Evolutionary conservation across 2,797 vertebrate species (phyloP).

Genomic region (Forpus xanthops): DNA sequence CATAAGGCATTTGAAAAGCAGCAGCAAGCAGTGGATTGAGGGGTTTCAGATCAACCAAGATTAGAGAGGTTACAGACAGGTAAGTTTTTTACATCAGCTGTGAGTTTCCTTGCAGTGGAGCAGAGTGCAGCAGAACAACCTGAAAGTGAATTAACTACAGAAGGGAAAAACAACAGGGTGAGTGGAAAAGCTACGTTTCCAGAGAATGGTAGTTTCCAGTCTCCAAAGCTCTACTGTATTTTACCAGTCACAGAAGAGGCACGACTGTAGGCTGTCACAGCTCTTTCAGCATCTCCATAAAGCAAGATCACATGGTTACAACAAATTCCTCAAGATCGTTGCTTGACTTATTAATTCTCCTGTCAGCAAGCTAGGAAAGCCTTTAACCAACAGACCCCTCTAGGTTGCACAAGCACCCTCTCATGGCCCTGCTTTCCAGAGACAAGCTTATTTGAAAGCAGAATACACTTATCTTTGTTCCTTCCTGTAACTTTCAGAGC

Average conservation of each 20-base stretch:
- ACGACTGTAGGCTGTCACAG: neutral
- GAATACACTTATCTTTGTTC: neutral
- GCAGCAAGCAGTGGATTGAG: neutral
- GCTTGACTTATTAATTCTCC: neutral
- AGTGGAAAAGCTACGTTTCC: neutral
- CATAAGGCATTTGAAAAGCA: neutral
- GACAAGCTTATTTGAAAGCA: neutral
- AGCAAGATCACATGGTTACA: neutral
- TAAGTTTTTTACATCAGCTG: neutral
- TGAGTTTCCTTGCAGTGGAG: neutral
- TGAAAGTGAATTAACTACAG: neutral
- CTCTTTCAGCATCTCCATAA: neutral
- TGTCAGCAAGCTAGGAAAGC: fast-evolving
- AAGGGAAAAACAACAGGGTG: neutral
- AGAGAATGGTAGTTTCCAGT: neutral
- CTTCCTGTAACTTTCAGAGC: neutral
- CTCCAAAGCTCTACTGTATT: neutral
- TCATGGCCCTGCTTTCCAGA: neutral
- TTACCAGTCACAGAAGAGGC: neutral
- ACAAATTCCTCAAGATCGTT: neutral
- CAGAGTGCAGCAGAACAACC: neutral
- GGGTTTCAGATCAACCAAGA: neutral
- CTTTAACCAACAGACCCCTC: neutral
- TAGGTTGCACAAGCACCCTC: neutral
- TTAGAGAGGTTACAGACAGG: neutral